Percentiles rank a stretch among this genome's conserved stretches.
phyloP scores from a whole-genome alignment of 2,113 vertebrate species.

The Petromus typicus region DNA sequence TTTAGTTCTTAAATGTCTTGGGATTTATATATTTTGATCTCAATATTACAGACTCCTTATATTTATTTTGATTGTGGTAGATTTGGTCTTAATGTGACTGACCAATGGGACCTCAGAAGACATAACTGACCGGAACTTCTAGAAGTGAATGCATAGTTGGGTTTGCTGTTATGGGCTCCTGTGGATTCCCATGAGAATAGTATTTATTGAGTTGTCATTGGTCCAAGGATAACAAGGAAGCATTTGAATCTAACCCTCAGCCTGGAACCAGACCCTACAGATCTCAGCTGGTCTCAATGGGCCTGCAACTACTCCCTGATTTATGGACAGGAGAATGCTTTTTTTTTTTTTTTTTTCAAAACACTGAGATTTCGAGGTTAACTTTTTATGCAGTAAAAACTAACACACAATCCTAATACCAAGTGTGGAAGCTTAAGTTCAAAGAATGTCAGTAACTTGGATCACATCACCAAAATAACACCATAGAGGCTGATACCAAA shows the following conservation, averaged over 20 bases:
- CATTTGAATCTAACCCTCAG: neutral
- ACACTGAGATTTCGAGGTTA: conserved; percentile 28
- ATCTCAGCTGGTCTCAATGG: neutral
- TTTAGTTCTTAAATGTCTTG: neutral
- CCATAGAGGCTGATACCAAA: neutral
- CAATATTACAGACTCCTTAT: neutral
- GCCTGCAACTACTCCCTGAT: neutral
- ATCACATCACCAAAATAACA: neutral
- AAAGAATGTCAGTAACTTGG: conserved; percentile 25
- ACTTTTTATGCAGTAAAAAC: conserved; percentile 42
- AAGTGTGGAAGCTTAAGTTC: neutral
- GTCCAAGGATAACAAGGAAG: neutral
- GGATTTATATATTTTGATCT: conserved; percentile 29
- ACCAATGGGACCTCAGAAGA: neutral
- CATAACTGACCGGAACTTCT: neutral
- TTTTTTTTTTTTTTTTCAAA: neutral
- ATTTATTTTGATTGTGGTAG: neutral
- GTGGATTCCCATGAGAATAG: neutral
- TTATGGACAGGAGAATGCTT: neutral
- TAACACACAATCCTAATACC: neutral
- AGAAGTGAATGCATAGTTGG: neutral
- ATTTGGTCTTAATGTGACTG: neutral
- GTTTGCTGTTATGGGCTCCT: neutral
- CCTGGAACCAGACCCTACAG: neutral
- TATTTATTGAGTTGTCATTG: neutral